These are phyloP conservation scores for Platycheirus albimanus DNA, from an alignment of 2,888 invertebrate genomes.

Conservation along the genomic window DNA sequence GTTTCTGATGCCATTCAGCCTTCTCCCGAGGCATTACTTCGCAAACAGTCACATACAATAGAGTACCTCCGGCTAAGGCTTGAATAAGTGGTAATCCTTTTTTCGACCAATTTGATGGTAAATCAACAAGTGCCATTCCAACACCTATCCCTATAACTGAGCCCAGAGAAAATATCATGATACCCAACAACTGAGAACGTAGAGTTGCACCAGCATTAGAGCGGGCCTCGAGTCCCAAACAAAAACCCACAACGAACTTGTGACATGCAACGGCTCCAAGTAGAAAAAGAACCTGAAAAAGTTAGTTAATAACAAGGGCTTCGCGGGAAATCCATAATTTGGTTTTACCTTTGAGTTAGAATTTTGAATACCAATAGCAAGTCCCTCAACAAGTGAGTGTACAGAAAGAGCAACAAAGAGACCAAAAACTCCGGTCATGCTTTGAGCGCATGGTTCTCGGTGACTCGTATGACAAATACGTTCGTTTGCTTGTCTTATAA, in stretches of 20 bases:
- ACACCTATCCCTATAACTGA: constrained; percentile 87
- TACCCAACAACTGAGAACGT: constrained; percentile 84
- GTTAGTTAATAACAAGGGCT: constrained; percentile 41
- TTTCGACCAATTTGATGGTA: constrained; percentile 82
- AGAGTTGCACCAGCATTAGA: constrained; percentile 82
- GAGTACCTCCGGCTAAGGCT: constrained; percentile 89
- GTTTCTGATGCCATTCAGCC: constrained; percentile 87
- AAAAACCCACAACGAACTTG: constrained; percentile 92
- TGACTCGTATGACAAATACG: constrained; percentile 87
- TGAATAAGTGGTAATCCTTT: constrained; percentile 85
- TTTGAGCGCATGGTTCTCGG: constrained; percentile 86
- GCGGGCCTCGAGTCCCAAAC: constrained; percentile 89
- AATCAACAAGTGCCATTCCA: constrained; percentile 86
- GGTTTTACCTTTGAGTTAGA: constrained; percentile 86
- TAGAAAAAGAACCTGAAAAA: constrained; percentile 86
- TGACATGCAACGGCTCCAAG: constrained; percentile 89
- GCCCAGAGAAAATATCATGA: constrained; percentile 87
- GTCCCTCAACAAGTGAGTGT: constrained; percentile 91
- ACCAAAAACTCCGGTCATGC: constrained; percentile 86
- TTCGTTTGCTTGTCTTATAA: constrained; percentile 79
- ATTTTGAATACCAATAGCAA: constrained; percentile 91
- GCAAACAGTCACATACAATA: constrained; percentile 90
- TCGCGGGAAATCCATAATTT: too few relatives aligned
- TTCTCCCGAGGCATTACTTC: constrained; percentile 90
- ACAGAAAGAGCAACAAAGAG: constrained; percentile 89